A percentile compares a stretch with the other conserved stretches of the same genome.
These are phyloP conservation scores for Hedya salicella DNA, from an alignment of 2,888 invertebrate species.

Conservation along the genomic window DNA sequence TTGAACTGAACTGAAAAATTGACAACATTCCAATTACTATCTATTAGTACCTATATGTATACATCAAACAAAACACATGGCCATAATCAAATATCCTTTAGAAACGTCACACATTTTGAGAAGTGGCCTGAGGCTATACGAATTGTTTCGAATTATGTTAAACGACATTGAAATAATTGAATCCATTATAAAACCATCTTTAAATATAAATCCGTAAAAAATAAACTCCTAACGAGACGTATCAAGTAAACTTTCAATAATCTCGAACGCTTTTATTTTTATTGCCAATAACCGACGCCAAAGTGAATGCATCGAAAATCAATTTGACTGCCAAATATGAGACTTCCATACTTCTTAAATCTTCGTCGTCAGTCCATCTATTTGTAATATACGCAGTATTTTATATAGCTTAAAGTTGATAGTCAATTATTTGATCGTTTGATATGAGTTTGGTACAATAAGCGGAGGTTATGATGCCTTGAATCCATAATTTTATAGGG, in stretches of 20 bases:
- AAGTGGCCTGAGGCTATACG: too few species aligned
- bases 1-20: too few species aligned
- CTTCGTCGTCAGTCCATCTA: not conserved
- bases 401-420: not conserved
- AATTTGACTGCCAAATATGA: conserved; percentile 21
- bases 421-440: not conserved
- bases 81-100: too few species aligned
- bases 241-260: conserved; percentile 30
- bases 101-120: too few species aligned
- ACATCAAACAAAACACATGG: too few species aligned
- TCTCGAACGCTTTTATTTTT: not conserved
- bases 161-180: conserved; percentile 11
- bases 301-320: conserved; percentile 19
- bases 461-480: not conserved
- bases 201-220: conserved; percentile 8
- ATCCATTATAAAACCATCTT: conserved; percentile 7
- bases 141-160: too few species aligned
- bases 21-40: too few species aligned
- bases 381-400: not conserved
- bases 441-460: not conserved
- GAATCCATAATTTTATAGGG: conserved; percentile 4
- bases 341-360: not conserved
- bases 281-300: conserved; percentile 1
- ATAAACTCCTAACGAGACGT: conserved; percentile 24
- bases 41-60: too few species aligned